Percentiles rank a stretch among this genome's conserved stretches.
phyloP scores from a whole-genome alignment of 2,113 vertebrate species.

The Sturnira hondurensis region DNA sequence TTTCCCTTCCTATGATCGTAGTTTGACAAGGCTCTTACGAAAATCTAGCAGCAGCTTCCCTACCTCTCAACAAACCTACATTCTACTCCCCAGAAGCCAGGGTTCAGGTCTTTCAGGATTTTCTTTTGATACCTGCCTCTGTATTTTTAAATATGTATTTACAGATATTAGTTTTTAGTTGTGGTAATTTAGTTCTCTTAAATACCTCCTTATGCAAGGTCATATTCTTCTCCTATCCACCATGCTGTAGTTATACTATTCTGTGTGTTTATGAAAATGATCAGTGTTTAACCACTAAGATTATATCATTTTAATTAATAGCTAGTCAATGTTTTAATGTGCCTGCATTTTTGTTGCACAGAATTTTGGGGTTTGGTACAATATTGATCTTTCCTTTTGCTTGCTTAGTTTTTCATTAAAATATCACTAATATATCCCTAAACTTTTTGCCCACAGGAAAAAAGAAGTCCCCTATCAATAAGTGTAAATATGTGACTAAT shows the following conservation, averaged over 20 bases:
- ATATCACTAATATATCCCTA: neutral
- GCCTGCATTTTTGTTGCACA: neutral
- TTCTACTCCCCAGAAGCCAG: neutral
- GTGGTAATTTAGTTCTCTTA: neutral
- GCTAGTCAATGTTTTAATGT: neutral
- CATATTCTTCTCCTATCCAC: neutral
- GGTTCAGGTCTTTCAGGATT: neutral
- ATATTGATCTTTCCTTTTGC: neutral
- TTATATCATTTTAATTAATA: neutral
- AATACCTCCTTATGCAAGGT: neutral
- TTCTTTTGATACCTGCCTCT: neutral
- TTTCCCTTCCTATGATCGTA: neutral
- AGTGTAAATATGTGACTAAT: neutral
- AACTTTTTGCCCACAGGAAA: neutral
- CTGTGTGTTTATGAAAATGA: neutral
- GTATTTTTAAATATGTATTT: neutral
- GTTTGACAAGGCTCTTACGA: neutral
- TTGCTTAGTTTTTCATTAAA: slow-evolving; percentile 19
- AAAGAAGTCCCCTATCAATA: neutral
- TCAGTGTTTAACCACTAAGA: neutral
- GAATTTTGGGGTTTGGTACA: neutral
- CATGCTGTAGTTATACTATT: neutral
- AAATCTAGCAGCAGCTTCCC: neutral
- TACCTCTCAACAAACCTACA: neutral
- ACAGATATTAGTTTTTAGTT: neutral